phyloP scores from a whole-genome alignment of 2,888 invertebrate species.

The Sesia apiformis region DNA sequence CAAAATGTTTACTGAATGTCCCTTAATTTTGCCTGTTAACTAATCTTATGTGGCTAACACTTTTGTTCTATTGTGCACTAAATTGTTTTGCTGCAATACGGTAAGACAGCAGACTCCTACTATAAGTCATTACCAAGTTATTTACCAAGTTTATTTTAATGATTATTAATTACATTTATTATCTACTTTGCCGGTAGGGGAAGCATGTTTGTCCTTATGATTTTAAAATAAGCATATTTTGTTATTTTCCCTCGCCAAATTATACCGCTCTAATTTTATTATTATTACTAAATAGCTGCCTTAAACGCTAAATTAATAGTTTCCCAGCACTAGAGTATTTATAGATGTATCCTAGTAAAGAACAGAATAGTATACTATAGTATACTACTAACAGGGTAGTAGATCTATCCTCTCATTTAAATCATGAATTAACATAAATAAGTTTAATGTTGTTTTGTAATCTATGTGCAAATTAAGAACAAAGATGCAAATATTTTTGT shows the following conservation, averaged over 20 bases:
- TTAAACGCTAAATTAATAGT: not conserved
- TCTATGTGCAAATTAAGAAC: too few species aligned
- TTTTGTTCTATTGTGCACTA: constrained; percentile 44
- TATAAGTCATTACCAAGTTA: not conserved
- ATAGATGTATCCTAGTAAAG: too few species aligned
- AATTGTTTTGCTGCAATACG: constrained; percentile 31
- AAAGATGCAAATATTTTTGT: too few species aligned
- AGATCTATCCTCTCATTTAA: too few species aligned
- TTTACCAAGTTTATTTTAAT: not conserved
- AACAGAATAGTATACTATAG: too few species aligned
- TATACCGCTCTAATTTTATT: not conserved
- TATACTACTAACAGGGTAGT: too few species aligned
- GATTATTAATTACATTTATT: not conserved
- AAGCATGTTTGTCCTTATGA: constrained; percentile 15
- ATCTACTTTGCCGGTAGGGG: constrained; percentile 2
- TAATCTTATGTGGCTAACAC: constrained; percentile 69
- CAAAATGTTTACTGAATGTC: constrained; percentile 39
- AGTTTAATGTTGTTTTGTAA: too few species aligned
- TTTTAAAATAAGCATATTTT: not conserved
- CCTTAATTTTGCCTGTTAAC: constrained; percentile 40
- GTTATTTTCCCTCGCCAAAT: not conserved
- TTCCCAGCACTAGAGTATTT: not conserved
- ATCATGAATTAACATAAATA: not conserved
- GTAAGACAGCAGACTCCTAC: too few species aligned
- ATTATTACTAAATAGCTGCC: not conserved